Conservation (phyloP, 2,888 invertebrate genomes). For the Melangyna quadrimaculata region DNA sequence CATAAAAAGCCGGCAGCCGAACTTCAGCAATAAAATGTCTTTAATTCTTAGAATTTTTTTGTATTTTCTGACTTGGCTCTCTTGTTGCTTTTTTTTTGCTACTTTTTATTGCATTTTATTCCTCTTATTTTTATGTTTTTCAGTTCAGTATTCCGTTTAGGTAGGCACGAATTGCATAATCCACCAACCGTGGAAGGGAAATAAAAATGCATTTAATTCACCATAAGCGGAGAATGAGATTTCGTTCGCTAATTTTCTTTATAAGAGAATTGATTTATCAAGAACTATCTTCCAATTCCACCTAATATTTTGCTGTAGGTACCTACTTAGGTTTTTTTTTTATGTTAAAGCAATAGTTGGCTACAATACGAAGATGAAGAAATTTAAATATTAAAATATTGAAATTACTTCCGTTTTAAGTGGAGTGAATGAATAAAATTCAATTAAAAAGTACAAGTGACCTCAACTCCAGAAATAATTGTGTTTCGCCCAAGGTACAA, state of each 20-base stretch:
- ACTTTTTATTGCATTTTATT: not conserved
- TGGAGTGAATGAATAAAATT: too few relatives aligned
- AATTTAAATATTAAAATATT: too few relatives aligned
- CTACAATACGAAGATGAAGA: too few relatives aligned
- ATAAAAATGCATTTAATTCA: not conserved
- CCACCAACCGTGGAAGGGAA: not conserved
- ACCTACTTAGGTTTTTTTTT: too few relatives aligned
- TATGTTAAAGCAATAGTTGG: too few relatives aligned
- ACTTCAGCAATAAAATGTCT: not conserved
- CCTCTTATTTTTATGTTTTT: not conserved
- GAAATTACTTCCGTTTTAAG: too few relatives aligned
- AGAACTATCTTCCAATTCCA: too few relatives aligned
- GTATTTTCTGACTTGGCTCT: not conserved
- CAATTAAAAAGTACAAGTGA: too few relatives aligned
- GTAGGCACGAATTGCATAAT: not conserved
- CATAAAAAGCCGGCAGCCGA: slow-evolving; percentile 8
- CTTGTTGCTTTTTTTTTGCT: not conserved
- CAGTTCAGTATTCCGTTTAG: not conserved
- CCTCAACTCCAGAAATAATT: too few relatives aligned
- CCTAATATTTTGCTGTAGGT: too few relatives aligned
- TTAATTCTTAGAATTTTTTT: slow-evolving; percentile 11
- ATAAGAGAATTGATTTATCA: too few relatives aligned
- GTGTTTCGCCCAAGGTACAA: too few relatives aligned
- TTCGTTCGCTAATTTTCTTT: not conserved
- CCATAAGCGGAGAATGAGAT: not conserved